phyloP scores from a whole-genome alignment of 2,113 vertebrate genomes.

The Trogon melanurus region DNA sequence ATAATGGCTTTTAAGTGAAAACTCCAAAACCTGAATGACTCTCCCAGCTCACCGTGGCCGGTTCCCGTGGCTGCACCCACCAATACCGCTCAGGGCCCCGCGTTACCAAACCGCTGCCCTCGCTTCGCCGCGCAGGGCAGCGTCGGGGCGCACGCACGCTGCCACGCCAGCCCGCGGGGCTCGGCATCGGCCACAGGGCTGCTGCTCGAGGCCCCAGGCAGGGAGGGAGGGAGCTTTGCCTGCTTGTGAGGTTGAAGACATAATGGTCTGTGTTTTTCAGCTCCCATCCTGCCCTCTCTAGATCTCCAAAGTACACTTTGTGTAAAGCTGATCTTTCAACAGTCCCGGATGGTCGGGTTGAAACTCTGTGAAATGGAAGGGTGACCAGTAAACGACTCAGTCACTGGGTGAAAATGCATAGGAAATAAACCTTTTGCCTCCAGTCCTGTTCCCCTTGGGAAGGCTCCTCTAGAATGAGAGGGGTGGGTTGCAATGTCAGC shows the following conservation, averaged over 20 bases:
- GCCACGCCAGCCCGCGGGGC: fast-evolving
- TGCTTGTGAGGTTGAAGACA: not conserved
- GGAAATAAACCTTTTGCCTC: not conserved
- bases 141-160: fast-evolving
- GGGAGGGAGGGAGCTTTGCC: not conserved
- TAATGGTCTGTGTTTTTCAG: not conserved
- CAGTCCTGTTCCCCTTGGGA: not conserved
- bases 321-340: not conserved
- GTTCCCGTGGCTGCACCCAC: not conserved
- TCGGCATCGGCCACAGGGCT: not conserved
- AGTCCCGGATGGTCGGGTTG: not conserved
- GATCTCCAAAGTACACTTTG: not conserved
- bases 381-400: not conserved
- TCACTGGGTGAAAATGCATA: not conserved
- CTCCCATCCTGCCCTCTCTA: not conserved
- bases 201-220: not conserved
- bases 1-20: not conserved
- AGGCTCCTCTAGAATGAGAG: not conserved
- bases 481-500: not conserved
- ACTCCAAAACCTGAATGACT: not conserved
- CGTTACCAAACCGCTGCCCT: not conserved
- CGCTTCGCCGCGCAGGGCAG: not conserved
- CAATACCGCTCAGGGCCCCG: not conserved
- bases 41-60: not conserved
- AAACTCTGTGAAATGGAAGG: not conserved